phyloP scores from a whole-genome alignment of 2,888 invertebrate species.

The Galerucella nymphaeae region DNA sequence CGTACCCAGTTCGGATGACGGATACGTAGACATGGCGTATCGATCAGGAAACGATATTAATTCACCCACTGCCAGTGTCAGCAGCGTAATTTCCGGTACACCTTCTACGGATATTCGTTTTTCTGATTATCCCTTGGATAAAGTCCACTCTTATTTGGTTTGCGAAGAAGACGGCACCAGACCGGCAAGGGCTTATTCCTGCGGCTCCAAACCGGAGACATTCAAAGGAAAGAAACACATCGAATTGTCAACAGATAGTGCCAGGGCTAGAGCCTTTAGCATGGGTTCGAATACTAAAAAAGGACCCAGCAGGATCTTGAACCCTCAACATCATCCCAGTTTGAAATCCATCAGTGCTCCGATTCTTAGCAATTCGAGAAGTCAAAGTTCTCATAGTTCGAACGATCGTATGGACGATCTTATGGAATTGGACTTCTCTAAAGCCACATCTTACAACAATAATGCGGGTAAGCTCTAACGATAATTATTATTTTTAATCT shows the following conservation, averaged over 20 bases:
- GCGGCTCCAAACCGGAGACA: constrained; percentile 82
- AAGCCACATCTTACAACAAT: constrained; percentile 56
- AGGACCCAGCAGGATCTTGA: constrained; percentile 56
- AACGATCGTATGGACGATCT: constrained; percentile 78
- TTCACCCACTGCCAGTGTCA: constrained; percentile 76
- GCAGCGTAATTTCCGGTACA: constrained; percentile 82
- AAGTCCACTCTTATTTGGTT: constrained; percentile 80
- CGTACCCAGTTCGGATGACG: constrained; percentile 68
- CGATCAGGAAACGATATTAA: constrained; percentile 60
- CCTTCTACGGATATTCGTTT: constrained; percentile 84
- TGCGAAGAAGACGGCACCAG: constrained; percentile 68
- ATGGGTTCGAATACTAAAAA: constrained; percentile 77
- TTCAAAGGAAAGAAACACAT: constrained; percentile 48
- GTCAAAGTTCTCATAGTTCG: constrained; percentile 64
- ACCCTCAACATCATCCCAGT: constrained; percentile 51
- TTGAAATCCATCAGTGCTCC: constrained; percentile 79
- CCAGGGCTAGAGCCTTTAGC: constrained; percentile 80
- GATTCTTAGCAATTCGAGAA: constrained; percentile 64
- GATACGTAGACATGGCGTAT: constrained; percentile 73
- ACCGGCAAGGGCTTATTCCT: constrained; percentile 85
- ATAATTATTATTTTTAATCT: not conserved
- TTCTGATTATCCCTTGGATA: constrained; percentile 83
- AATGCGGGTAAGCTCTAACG: constrained; percentile 26
- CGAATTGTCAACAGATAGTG: constrained; percentile 65
- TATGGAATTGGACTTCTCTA: constrained; percentile 84